These are phyloP conservation scores for Drosophila pruinosa DNA, from an alignment of 1,140 invertebrate genomes.

Conservation along the genomic window DNA sequence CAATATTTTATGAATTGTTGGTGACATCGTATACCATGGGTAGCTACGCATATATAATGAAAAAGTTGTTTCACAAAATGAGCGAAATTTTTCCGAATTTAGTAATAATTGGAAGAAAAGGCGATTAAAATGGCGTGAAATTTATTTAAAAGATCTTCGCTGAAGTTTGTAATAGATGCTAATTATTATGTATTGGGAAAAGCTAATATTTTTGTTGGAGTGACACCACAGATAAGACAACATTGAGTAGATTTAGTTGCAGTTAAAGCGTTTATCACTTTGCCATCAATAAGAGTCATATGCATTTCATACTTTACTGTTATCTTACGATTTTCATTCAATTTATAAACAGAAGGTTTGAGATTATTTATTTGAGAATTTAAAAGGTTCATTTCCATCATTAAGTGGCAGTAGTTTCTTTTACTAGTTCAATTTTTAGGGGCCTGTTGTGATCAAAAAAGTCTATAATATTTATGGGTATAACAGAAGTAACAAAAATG, in stretches of 20 bases:
- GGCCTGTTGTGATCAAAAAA: too few species aligned
- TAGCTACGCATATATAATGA: not conserved
- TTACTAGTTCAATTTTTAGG: constrained; percentile 23
- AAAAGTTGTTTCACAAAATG: not conserved
- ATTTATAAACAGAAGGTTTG: too few species aligned
- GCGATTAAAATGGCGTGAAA: not conserved
- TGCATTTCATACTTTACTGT: not conserved
- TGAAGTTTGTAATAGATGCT: not conserved
- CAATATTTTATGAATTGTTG: not conserved
- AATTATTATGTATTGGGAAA: not conserved
- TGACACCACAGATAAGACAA: constrained; percentile 16
- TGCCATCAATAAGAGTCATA: not conserved
- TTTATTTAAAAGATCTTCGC: not conserved
- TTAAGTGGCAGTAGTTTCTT: constrained; percentile 13
- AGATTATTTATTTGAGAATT: not conserved
- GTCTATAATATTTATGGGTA: too few species aligned
- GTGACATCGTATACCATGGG: too few species aligned
- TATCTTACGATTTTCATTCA: constrained; percentile 14
- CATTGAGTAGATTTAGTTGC: constrained; percentile 9
- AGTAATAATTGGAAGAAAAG: not conserved
- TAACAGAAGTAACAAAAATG: too few species aligned
- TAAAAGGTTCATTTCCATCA: constrained; percentile 1
- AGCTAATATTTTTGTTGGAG: too few species aligned
- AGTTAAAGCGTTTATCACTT: not conserved
- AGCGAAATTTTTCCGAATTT: not conserved